Conservation (phyloP, 1,140 invertebrate genomes). For the Arctopsyche grandis region DNA sequence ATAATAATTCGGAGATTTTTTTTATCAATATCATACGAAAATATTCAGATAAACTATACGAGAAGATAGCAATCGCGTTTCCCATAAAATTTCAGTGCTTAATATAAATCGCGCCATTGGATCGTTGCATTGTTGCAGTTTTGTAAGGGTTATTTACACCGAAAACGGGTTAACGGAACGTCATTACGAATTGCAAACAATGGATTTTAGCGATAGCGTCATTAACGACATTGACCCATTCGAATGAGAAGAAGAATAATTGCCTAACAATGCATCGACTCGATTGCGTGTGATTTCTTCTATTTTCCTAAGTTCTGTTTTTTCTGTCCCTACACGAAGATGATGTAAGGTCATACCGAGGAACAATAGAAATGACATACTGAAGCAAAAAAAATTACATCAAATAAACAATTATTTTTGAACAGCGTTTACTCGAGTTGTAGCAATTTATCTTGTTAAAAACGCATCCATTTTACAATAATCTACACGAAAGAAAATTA, state of each 20-base stretch:
- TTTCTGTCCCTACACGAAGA: neutral
- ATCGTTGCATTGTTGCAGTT: too few relatives aligned
- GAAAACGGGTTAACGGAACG: too few relatives aligned
- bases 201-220: slow-evolving; percentile 5
- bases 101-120: too few relatives aligned
- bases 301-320: neutral
- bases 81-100: too few relatives aligned
- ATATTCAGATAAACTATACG: too few relatives aligned
- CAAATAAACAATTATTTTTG: neutral
- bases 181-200: slow-evolving; percentile 1
- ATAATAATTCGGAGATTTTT: neutral
- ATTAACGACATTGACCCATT: slow-evolving; percentile 18
- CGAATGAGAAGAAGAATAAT: neutral
- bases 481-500: too few relatives aligned
- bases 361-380: neutral
- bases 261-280: neutral
- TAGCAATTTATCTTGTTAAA: too few relatives aligned
- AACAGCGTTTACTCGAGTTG: too few relatives aligned
- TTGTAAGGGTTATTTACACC: too few relatives aligned
- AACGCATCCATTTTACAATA: too few relatives aligned
- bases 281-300: neutral
- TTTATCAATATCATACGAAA: too few relatives aligned
- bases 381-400: neutral
- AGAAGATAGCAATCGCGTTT: too few relatives aligned
- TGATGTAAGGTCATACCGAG: neutral